These are phyloP conservation scores for Cryptotis parvus DNA, from an alignment of 2,113 vertebrate species.

Conservation along the genomic window DNA sequence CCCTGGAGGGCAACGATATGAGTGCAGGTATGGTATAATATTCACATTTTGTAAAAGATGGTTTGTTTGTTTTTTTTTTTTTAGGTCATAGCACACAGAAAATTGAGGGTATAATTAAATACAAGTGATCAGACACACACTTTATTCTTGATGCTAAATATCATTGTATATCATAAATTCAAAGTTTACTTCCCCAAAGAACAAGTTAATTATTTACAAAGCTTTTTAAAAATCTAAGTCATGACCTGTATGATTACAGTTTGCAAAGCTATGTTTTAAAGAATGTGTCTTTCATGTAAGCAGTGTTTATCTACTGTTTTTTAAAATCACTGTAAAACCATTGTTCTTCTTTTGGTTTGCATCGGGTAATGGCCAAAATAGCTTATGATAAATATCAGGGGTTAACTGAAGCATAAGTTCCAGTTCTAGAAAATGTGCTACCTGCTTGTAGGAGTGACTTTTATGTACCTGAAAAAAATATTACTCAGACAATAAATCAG, in stretches of 20 bases:
- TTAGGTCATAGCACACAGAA: background rate
- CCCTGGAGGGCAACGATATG: background rate
- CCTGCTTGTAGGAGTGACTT: background rate
- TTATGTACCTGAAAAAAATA: background rate
- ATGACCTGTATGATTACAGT: slow-evolving; percentile 6
- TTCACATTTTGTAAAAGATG: background rate
- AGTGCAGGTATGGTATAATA: background rate
- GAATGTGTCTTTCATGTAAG: background rate
- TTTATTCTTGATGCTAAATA: background rate
- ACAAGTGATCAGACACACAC: background rate
- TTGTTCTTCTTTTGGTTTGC: background rate
- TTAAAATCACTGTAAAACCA: background rate
- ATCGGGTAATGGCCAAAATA: background rate
- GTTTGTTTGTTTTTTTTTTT: background rate
- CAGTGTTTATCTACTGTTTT: background rate
- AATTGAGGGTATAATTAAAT: slow-evolving; percentile 31
- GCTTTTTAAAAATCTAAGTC: background rate
- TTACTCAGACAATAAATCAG: background rate
- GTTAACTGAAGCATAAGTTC: background rate
- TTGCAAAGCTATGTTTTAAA: slow-evolving; percentile 27
- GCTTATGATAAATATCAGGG: background rate
- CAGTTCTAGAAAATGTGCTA: slow-evolving; percentile 19
- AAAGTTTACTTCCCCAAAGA: slow-evolving; percentile 46
- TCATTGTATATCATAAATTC: background rate
- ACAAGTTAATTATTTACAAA: slow-evolving; percentile 60